Evolutionary conservation across 2,797 vertebrate genomes (phyloP), one percentile per base, ranked within the genome.

Genomic region (Melanogrammus aeglefinus): DNA sequence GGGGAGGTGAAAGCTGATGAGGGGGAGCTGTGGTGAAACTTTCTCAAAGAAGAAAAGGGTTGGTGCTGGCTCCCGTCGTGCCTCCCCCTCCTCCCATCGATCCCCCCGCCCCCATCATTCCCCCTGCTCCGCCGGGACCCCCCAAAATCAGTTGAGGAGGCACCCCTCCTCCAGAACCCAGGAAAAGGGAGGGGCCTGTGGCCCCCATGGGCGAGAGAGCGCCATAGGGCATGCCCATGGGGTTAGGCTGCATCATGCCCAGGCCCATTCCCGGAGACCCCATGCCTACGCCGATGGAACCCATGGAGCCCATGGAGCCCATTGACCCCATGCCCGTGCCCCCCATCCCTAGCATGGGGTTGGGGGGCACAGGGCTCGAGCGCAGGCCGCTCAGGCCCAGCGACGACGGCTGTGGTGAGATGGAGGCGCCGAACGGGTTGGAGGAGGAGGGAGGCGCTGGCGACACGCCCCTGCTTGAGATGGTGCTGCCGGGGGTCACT

Each of bases 11-110:
- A 86, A 85, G 79, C 80, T 78, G 82, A 86, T 82, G 85, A 85
- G 80, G 36, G 51, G 70, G 78, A 86, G 88, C 76, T 80, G 89
- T 82, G 81, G 82, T 82, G 88, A 90, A 88, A 85, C 85, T 83
- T 92, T 88, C 92, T 95, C 94, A 95, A 89, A 95, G 94, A 82
- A 95, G 95, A 90, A 95, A 95, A n/a, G 95, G 95, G 89, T 95
- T 95, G 90, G 95, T 95, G 91, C 95, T 95, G 13, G 92, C 87
- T 76, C 94, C 94, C 8, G 93, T 89, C 73, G 92, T 85, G 80
- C 91, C 92, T 33, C 91, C 92, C 0, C 91, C 93, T 81, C 93
- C 94, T 82, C 94, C 87, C 57, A 63, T 63, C 18, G 93, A 82
- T 70, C 93, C 94, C 73, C 94, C 94, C 2, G 92, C 87, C 29